phyloP scores from a whole-genome alignment of 2,113 vertebrate genomes.

The Sinocyclocheilus grahami region DNA sequence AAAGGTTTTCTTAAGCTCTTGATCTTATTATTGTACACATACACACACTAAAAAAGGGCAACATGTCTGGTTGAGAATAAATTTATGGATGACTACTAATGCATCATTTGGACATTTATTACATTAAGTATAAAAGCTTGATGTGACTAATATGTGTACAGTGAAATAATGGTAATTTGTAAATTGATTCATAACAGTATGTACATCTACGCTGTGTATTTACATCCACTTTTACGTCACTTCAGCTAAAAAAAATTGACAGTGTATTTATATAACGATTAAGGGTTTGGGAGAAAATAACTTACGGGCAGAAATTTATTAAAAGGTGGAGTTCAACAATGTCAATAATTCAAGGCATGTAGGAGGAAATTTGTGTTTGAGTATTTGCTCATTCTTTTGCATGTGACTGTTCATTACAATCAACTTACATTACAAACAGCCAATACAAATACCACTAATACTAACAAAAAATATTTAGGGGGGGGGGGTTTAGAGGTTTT shows the following conservation, averaged over 20 bases:
- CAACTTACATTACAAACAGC: not conserved
- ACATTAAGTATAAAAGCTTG: not conserved
- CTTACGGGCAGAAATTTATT: not conserved
- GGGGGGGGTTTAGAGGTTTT: not conserved
- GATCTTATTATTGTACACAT: not conserved
- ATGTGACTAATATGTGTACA: not conserved
- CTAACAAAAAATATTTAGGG: too few relatives aligned
- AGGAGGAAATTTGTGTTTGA: not conserved
- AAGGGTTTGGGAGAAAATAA: not conserved
- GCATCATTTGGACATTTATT: not conserved
- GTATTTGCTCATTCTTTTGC: not conserved
- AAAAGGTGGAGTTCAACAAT: not conserved
- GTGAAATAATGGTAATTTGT: not conserved
- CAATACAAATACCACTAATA: too few relatives aligned
- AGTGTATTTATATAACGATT: not conserved
- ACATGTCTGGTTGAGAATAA: not conserved
- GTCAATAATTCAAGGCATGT: not conserved
- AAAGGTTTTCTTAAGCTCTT: not conserved
- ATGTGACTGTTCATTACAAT: not conserved
- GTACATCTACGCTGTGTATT: not conserved
- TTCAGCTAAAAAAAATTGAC: not conserved
- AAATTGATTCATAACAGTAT: not conserved
- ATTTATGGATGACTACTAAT: not conserved
- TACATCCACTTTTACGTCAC: slow-evolving; percentile 1
- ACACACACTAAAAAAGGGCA: not conserved